Percentiles rank a stretch among this genome's conserved stretches.
Conservation (phyloP, 2,888 invertebrate genomes). For the Lycaena phlaeas region DNA sequence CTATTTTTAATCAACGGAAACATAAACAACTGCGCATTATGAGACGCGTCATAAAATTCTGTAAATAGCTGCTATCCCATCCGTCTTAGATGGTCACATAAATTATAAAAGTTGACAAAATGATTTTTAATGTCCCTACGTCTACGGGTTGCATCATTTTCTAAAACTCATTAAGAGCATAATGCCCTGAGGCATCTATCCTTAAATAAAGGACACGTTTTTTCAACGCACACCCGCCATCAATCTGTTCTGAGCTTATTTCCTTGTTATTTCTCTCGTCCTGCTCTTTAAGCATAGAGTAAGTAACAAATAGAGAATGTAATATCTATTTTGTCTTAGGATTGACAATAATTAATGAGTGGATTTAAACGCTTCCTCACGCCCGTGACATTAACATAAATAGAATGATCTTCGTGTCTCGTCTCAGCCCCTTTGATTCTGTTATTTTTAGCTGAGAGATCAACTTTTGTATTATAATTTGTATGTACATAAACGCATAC, state of each 20-base stretch:
- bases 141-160: slow-evolving; percentile 52
- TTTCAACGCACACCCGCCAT: slow-evolving; percentile 54
- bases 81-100: slow-evolving; percentile 43
- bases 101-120: slow-evolving; percentile 65
- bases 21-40: slow-evolving; percentile 43
- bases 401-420: slow-evolving; percentile 65
- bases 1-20: slow-evolving; percentile 36
- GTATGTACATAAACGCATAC: slow-evolving; percentile 47
- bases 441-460: slow-evolving; percentile 64
- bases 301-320: slow-evolving; percentile 65
- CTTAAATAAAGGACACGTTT: slow-evolving; percentile 59
- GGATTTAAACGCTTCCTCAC: slow-evolving; percentile 74
- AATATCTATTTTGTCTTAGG: slow-evolving; percentile 71
- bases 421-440: slow-evolving; percentile 66
- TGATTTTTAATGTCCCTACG: slow-evolving; percentile 57
- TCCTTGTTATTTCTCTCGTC: slow-evolving; percentile 62
- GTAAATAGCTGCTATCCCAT: slow-evolving; percentile 46
- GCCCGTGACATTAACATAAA: slow-evolving; percentile 73
- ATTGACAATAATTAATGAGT: slow-evolving; percentile 72
- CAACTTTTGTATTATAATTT: slow-evolving; percentile 66
- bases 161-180: slow-evolving; percentile 52
- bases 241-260: slow-evolving; percentile 60
- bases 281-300: slow-evolving; percentile 49
- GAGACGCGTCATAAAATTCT: slow-evolving; percentile 43
- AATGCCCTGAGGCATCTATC: slow-evolving; percentile 47